Evolutionary conservation across 2,797 vertebrate genomes (phyloP).

Genomic region (Acanthiza pusilla): DNA sequence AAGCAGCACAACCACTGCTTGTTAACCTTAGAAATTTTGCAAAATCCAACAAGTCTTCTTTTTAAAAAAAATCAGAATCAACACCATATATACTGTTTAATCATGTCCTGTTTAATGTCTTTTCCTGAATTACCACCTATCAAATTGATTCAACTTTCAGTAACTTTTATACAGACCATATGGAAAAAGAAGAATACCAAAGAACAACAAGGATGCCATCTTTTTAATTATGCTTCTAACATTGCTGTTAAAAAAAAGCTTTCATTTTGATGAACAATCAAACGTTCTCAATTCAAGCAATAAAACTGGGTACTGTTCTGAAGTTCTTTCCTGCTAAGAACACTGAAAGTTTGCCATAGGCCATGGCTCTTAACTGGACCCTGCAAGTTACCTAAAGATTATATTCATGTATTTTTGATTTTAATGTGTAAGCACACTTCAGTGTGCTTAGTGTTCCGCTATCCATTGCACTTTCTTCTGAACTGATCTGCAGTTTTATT

Average conservation of each 20-base stretch:
- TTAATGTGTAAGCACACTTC: background rate
- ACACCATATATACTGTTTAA: background rate
- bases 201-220: background rate
- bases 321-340: background rate
- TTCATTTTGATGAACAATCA: background rate
- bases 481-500: background rate
- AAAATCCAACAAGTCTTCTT: background rate
- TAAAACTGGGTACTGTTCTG: background rate
- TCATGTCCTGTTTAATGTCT: background rate
- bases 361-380: background rate
- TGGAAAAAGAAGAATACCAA: background rate
- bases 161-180: background rate
- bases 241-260: background rate
- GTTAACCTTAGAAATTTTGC: background rate
- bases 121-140: background rate
- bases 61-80: background rate
- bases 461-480: background rate
- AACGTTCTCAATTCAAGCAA: background rate
- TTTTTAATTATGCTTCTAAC: background rate
- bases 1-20: background rate
- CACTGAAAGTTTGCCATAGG: background rate
- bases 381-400: background rate
- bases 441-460: background rate
- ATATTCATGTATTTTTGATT: background rate
- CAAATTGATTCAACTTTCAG: background rate